These are phyloP conservation scores for Polyploca ridens DNA, from an alignment of 2,888 invertebrate species.

Conservation along the genomic window DNA sequence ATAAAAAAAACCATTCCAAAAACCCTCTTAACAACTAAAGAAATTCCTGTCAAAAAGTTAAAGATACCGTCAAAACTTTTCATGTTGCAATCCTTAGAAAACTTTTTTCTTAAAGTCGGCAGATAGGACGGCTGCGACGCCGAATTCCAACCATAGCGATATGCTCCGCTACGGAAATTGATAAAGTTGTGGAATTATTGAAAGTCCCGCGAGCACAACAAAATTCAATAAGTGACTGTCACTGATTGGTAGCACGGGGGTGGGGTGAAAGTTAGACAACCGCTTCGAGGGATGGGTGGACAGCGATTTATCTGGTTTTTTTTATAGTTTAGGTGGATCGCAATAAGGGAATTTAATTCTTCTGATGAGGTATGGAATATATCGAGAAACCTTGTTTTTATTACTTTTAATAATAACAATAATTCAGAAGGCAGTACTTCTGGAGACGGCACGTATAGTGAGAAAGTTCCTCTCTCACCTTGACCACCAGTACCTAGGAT, in stretches of 20 bases:
- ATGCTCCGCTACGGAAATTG: constrained; percentile 78
- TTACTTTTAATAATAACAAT: no score
- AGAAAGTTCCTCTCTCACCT: no score
- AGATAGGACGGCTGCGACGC: constrained; percentile 1
- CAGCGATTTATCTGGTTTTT: background rate
- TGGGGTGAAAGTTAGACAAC: constrained; percentile 27
- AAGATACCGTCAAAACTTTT: constrained; percentile 1
- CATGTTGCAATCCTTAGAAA: background rate
- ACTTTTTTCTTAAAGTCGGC: background rate
- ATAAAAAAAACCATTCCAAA: background rate
- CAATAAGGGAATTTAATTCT: no score
- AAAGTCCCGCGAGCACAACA: constrained; percentile 78
- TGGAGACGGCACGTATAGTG: no score
- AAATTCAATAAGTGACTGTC: constrained; percentile 83
- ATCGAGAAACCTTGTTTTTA: no score
- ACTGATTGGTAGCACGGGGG: constrained; percentile 68
- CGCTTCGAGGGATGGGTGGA: background rate
- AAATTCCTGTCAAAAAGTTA: background rate
- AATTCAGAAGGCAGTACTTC: no score
- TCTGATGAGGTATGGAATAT: no score
- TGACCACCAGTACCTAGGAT: no score
- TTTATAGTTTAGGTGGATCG: no score
- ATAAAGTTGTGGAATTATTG: constrained; percentile 81
- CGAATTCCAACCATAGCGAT: constrained; percentile 56
- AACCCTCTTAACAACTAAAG: background rate